Conservation (phyloP, 1,140 invertebrate genomes). For the Himalopsyche phryganea region DNA sequence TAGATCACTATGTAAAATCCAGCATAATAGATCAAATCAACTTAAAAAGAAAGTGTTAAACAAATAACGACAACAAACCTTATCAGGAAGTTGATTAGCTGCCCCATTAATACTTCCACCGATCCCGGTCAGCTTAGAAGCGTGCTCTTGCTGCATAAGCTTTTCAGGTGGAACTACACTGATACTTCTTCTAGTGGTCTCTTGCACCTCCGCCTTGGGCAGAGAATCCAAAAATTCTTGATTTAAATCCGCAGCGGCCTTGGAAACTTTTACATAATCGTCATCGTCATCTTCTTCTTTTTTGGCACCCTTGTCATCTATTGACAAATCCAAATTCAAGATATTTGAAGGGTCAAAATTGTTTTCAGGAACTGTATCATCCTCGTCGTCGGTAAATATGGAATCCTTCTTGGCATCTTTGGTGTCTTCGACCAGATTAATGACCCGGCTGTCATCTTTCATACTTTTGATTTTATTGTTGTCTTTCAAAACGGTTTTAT, state of each 20-base stretch:
- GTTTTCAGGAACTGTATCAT: conserved; percentile 11
- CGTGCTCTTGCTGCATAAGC: conserved; percentile 36
- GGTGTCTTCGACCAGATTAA: conserved; percentile 6
- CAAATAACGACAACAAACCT: too few relatives aligned
- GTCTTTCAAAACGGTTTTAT: conserved; percentile 5
- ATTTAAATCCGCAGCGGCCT: conserved; percentile 44
- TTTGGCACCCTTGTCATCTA: conserved; percentile 3
- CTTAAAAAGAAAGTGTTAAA: too few relatives aligned
- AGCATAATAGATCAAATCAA: too few relatives aligned
- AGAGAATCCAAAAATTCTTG: conserved; percentile 47
- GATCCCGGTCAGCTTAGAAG: conserved; percentile 20
- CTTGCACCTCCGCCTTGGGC: conserved; percentile 1
- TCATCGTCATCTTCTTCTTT: conserved; percentile 14
- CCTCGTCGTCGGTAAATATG: neutral
- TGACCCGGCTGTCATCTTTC: conserved; percentile 1
- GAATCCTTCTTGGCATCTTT: conserved; percentile 6
- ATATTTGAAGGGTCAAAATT: conserved; percentile 31
- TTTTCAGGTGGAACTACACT: conserved; percentile 41
- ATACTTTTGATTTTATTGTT: conserved; percentile 5
- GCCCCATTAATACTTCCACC: neutral
- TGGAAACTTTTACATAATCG: neutral
- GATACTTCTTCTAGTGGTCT: conserved; percentile 17
- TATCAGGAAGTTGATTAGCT: too few relatives aligned
- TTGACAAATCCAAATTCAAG: conserved; percentile 15
- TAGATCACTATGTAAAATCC: too few relatives aligned